Conservation (phyloP, 1,140 invertebrate genomes). For the Aphelenchoides avenae region DNA sequence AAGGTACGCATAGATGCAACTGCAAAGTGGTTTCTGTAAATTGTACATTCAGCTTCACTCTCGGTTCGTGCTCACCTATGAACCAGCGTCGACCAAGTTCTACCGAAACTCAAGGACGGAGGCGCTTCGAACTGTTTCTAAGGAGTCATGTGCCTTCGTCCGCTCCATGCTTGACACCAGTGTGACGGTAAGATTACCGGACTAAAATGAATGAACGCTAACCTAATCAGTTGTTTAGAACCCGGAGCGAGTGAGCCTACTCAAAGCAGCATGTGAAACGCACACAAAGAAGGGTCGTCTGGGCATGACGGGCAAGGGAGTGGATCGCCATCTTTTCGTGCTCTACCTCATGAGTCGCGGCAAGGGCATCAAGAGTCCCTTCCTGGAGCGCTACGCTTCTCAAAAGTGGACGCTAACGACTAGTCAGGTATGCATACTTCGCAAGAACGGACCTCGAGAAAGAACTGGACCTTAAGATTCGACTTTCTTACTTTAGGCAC, state of each 20-base stretch:
- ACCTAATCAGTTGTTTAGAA: too few species aligned
- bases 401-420: constrained; percentile 94
- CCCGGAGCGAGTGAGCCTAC: constrained; percentile 63
- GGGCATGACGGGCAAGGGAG: constrained; percentile 90
- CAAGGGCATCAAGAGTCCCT: constrained; percentile 69
- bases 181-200: too few species aligned
- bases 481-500: too few species aligned
- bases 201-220: too few species aligned
- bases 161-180: constrained; percentile 72
- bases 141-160: constrained; percentile 84
- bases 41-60: constrained; percentile 72
- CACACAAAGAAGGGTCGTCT: constrained; percentile 68
- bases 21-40: too few species aligned
- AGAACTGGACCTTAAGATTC: too few species aligned
- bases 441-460: too few species aligned
- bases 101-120: constrained; percentile 92
- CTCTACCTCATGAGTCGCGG: constrained; percentile 95
- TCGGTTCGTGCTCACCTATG: constrained; percentile 88
- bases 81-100: constrained; percentile 91
- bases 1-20: constrained; percentile 13
- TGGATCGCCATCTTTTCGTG: constrained; percentile 93
- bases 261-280: constrained; percentile 71
- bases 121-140: constrained; percentile 88
- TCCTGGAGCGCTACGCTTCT: constrained; percentile 76
- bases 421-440: constrained; percentile 75